These are phyloP conservation scores for Parasteatoda tepidariorum DNA, from an alignment of 1,140 invertebrate species.

Conservation along the genomic window DNA sequence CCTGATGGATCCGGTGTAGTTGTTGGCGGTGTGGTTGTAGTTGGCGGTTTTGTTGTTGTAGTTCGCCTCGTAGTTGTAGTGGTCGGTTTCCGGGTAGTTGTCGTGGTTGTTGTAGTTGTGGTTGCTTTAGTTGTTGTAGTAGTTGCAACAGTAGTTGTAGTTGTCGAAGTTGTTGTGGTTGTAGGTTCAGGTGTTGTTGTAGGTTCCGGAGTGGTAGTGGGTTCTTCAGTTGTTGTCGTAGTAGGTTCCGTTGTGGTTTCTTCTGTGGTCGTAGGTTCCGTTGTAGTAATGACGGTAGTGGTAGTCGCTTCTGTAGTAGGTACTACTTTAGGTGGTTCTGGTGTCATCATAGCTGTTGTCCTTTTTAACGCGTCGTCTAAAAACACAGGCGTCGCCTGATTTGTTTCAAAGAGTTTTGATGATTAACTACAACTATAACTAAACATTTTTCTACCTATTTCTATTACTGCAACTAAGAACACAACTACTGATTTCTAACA, in stretches of 20 bases:
- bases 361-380: constrained; percentile 41
- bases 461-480: too few species aligned
- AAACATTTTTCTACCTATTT: too few species aligned
- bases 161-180: constrained; percentile 53
- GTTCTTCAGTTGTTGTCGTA: constrained; percentile 50
- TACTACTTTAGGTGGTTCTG: constrained; percentile 41
- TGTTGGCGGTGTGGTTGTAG: constrained; percentile 60
- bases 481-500: too few species aligned
- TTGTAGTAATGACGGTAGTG: constrained; percentile 20
- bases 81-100: constrained; percentile 37
- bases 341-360: constrained; percentile 53
- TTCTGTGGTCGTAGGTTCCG: constrained; percentile 24
- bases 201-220: constrained; percentile 31
- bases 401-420: too few species aligned
- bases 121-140: constrained; percentile 23
- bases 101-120: constrained; percentile 49
- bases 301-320: constrained; percentile 34
- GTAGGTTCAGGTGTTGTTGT: constrained; percentile 43
- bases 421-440: too few species aligned
- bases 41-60: constrained; percentile 47
- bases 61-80: constrained; percentile 60
- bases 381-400: constrained; percentile 1
- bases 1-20: constrained; percentile 58
- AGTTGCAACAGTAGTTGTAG: constrained; percentile 25
- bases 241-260: constrained; percentile 30